Base-by-base conservation (phyloP, 2,888 invertebrate species). In the Agapostemon virescens region DNA sequence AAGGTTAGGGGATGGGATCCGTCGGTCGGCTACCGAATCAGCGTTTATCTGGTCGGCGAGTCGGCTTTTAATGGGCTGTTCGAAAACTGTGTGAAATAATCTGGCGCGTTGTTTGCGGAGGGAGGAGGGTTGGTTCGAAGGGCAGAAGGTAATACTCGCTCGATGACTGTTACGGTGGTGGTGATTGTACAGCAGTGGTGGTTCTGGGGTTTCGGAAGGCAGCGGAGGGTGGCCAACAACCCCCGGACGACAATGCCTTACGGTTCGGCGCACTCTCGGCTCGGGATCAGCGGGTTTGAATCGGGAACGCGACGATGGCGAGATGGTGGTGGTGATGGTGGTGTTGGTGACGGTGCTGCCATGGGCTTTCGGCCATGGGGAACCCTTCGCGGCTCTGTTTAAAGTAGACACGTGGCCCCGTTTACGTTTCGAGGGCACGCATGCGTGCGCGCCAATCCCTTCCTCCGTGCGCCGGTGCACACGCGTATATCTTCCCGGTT, bases 361-460 rank as follows among this genome's bases (percentile, higher is more conserved):
- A 66, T 69, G 76, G 36, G 58, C 40, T 71, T 64, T 74, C 45
- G 40, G 69, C 45, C 64, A 69, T 63, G 69, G 72, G 72, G 75
- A 30, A 68, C 67, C 79, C 68, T 75, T 71, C 69, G 77, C 52
- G 76, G 82, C 84, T 88, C 88, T 91, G 91, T 91, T 91, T 91
- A 90, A 91, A 91, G 89, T 89, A 88, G 90, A 88, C 91, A 91
- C 91, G 91, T 91, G 91, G 89, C 91, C 79, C 81, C 89, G 90
- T 91, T 91, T 91, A 91, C 88, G 89, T 89, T 87, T 86, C 74
- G 81, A 80, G 81, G 73, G 81, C 80, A 69, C 45, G 80, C 79
- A 69, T 69, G 80, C 80, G 69, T 74, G 58, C 69, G 49, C 85
- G 87, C 76, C 74, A 87, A 26, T 13, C 52, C 85, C 88, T 72